These are phyloP conservation scores for Aradus depressus DNA, from an alignment of 2,888 invertebrate genomes.

Conservation along the genomic window DNA sequence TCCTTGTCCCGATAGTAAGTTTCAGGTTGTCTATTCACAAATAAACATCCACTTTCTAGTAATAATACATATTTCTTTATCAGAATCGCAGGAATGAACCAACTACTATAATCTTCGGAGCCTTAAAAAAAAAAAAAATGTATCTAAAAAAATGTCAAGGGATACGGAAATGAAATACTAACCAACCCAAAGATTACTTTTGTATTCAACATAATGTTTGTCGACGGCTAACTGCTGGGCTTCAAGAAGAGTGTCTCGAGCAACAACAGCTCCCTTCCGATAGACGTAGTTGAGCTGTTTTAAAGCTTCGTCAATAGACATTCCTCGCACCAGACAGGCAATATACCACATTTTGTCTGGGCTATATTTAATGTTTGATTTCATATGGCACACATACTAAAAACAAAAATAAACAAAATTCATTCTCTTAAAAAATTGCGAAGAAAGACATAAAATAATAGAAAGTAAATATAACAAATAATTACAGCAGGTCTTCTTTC, in stretches of 20 bases:
- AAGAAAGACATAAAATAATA: background rate
- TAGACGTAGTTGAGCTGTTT: constrained; percentile 75
- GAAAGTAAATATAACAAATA: constrained; percentile 27
- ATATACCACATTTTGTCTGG: constrained; percentile 90
- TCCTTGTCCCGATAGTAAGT: no score
- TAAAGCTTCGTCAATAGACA: constrained; percentile 87
- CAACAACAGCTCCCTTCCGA: constrained; percentile 63
- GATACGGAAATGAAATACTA: constrained; percentile 35
- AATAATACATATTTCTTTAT: no score
- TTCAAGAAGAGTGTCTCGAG: constrained; percentile 70
- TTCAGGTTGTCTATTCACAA: no score
- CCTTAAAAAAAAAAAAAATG: no score
- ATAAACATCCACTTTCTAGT: background rate
- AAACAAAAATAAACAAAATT: constrained; percentile 34
- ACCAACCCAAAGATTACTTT: constrained; percentile 92
- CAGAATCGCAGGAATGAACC: no score
- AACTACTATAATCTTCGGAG: no score
- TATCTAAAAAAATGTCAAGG: background rate
- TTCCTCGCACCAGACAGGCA: constrained; percentile 74
- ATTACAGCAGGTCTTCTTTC: constrained; percentile 73
- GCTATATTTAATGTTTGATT: constrained; percentile 76
- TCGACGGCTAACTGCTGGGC: constrained; percentile 79
- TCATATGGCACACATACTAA: constrained; percentile 80
- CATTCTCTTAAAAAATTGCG: background rate
- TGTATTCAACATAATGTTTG: constrained; percentile 86